phyloP scores from a whole-genome alignment of 2,113 vertebrate genomes.

The Opisthocomus hoazin region DNA sequence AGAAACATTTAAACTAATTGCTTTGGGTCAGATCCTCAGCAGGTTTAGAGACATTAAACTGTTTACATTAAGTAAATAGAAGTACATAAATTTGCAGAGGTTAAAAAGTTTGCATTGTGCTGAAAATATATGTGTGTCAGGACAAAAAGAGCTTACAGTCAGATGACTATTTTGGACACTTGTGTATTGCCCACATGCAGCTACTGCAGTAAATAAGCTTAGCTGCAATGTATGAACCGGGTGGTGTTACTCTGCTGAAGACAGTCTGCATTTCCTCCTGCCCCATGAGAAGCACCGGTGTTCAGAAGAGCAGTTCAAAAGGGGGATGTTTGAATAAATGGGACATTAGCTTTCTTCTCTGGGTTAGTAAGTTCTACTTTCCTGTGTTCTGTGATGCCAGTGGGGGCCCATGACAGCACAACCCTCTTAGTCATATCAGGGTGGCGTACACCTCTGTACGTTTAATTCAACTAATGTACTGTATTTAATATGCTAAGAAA shows the following conservation, averaged over 20 bases:
- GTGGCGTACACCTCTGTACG: neutral
- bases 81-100: neutral
- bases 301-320: neutral
- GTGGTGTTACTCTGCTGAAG: too few relatives aligned
- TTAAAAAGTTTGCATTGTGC: neutral
- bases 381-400: neutral
- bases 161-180: neutral
- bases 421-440: neutral
- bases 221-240: neutral
- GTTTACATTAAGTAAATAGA: neutral
- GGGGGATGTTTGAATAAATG: neutral
- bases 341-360: neutral
- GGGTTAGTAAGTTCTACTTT: neutral
- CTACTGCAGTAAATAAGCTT: neutral
- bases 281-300: neutral
- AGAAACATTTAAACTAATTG: neutral
- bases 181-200: neutral
- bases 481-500: neutral
- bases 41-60: neutral
- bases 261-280: too few relatives aligned
- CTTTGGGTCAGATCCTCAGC: neutral
- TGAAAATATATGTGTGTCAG: neutral
- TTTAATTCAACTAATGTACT: neutral
- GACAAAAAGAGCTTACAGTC: neutral
- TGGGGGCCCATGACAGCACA: neutral